Percentiles rank a stretch among this genome's conserved stretches.
Evolutionary conservation across 1,140 invertebrate species (phyloP).

Genomic region (Cherax quadricarinatus): DNA sequence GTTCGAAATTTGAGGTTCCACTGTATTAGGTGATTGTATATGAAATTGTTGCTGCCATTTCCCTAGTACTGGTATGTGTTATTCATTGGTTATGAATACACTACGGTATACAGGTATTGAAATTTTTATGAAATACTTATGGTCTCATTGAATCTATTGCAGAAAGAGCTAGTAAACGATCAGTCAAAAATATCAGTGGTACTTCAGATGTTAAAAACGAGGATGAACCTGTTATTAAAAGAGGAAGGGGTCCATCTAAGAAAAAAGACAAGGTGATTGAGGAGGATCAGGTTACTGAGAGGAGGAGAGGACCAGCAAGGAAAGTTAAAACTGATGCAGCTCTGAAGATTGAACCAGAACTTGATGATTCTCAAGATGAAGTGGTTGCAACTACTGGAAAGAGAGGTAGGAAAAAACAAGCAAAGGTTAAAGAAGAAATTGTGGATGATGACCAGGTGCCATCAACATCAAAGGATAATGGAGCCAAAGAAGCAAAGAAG

Average conservation of each 20-base stretch:
- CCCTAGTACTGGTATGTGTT: too few relatives aligned
- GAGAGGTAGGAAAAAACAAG: background rate
- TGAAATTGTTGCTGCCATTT: too few relatives aligned
- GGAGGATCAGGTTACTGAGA: too few relatives aligned
- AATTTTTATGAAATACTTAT: background rate
- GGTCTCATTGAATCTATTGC: background rate
- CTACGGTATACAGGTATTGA: too few relatives aligned
- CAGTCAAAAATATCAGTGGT: background rate
- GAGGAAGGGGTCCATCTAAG: background rate
- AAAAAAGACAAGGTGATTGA: background rate
- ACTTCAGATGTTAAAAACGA: background rate
- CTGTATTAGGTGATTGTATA: too few relatives aligned
- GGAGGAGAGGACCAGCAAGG: too few relatives aligned
- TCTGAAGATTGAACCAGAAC: background rate
- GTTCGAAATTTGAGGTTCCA: too few relatives aligned
- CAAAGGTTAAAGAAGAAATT: background rate
- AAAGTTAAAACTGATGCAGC: background rate
- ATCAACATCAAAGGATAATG: background rate
- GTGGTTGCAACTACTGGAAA: background rate
- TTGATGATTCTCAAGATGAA: background rate
- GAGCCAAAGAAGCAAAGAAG: background rate
- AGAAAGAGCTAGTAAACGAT: background rate
- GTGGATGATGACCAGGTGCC: background rate
- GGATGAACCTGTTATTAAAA: slow-evolving; percentile 30
- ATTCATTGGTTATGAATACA: too few relatives aligned